phyloP scores from a whole-genome alignment of 2,797 vertebrate species.

The Phataginus tetradactyla region DNA sequence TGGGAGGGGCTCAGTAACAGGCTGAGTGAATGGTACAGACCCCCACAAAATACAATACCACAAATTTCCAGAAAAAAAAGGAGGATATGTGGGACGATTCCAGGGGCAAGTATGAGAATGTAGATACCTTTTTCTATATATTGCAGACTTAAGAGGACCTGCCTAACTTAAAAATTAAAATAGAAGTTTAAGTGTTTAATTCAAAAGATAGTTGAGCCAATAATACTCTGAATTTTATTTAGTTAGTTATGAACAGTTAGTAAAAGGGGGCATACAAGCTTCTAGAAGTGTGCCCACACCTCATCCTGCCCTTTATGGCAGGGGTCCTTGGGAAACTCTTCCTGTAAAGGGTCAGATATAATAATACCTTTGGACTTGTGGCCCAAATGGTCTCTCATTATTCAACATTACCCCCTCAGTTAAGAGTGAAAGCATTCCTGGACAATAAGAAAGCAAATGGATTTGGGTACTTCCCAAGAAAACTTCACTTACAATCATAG shows the following conservation, averaged over 20 bases:
- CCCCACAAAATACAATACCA: rapidly evolving
- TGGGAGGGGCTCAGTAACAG: background rate
- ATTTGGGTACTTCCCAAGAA: background rate
- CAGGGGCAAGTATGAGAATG: too few relatives aligned
- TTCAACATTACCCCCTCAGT: background rate
- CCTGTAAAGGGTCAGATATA: background rate
- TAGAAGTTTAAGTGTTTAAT: background rate
- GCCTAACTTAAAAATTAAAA: background rate
- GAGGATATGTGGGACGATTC: background rate
- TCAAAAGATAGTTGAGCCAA: background rate
- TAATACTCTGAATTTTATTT: background rate
- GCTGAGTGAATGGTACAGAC: too few relatives aligned
- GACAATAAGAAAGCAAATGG: background rate
- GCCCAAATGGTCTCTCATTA: background rate
- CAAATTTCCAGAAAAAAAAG: background rate
- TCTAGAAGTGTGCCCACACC: background rate
- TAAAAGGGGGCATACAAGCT: background rate
- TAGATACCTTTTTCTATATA: background rate
- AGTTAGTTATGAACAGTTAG: background rate
- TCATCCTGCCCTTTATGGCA: background rate
- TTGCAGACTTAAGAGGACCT: too few relatives aligned
- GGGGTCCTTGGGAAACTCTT: background rate
- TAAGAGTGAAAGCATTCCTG: background rate
- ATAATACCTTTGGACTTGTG: background rate
- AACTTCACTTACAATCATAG: background rate